Conservation (phyloP, 2,797 vertebrate species). For the Arctocebus calabarensis region DNA sequence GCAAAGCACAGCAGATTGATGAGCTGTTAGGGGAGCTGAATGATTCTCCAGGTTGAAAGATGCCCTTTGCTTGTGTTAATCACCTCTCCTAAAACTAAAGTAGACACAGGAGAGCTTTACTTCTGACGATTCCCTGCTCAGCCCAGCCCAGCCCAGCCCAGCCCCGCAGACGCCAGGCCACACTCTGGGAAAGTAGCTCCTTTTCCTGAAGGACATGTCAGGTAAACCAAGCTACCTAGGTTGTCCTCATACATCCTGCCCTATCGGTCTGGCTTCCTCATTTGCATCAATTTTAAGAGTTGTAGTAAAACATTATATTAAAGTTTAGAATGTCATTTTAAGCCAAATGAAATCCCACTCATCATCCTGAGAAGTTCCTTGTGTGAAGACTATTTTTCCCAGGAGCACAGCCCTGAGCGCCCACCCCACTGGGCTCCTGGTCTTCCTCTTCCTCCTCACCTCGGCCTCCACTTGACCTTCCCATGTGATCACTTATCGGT, state of each 20-base stretch:
- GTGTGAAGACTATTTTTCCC: background rate
- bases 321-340: slow-evolving; percentile 4
- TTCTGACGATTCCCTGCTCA: accelerated
- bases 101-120: background rate
- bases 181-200: background rate
- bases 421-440: background rate
- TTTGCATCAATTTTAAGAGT: background rate
- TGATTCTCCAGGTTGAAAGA: slow-evolving; percentile 60
- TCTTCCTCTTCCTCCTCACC: background rate
- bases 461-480: background rate
- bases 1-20: slow-evolving; percentile 65
- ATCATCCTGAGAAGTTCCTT: background rate
- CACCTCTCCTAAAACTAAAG: background rate
- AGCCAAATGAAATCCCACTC: slow-evolving; percentile 8
- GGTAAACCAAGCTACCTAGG: background rate
- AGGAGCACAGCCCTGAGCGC: background rate
- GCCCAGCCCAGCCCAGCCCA: background rate
- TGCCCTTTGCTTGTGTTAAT: slow-evolving; percentile 37
- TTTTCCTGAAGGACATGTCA: accelerated
- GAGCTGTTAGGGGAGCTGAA: slow-evolving; percentile 48
- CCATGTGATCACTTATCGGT: accelerated
- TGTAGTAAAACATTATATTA: slow-evolving; percentile 13
- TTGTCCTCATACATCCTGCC: background rate
- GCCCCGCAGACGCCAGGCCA: accelerated
- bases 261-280: background rate